Conservation (phyloP, 2,888 invertebrate genomes). For the Linnaemya tessellans region DNA sequence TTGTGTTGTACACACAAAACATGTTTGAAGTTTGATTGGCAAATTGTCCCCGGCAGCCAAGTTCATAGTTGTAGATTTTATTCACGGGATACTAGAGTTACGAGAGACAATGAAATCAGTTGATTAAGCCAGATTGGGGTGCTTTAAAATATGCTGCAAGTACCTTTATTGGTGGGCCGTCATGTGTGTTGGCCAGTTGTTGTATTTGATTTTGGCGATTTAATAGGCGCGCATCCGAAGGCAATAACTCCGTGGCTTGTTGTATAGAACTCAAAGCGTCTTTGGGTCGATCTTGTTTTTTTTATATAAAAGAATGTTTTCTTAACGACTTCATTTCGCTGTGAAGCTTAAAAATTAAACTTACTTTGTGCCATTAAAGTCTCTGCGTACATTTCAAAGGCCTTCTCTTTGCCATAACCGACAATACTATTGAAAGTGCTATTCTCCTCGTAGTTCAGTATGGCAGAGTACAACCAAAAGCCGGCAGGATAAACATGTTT, state of each 20-base stretch:
- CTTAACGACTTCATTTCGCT: background rate
- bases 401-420: conserved; percentile 60
- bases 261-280: conserved; percentile 75
- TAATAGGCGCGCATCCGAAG: conserved; percentile 73
- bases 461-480: conserved; percentile 76
- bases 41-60: conserved; percentile 78
- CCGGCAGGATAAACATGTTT: conserved; percentile 72
- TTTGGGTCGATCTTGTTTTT: conserved; percentile 60
- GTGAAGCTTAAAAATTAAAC: conserved; percentile 44
- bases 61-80: conserved; percentile 67
- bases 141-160: background rate
- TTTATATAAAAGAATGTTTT: background rate
- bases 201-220: conserved; percentile 75
- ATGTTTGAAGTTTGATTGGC: conserved; percentile 66
- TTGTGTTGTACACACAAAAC: conserved; percentile 79
- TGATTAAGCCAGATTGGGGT: background rate
- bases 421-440: conserved; percentile 54
- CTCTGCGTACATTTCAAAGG: conserved; percentile 77
- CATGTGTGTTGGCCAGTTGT: conserved; percentile 38
- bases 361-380: conserved; percentile 77
- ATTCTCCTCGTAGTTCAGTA: conserved; percentile 63
- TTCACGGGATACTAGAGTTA: conserved; percentile 36
- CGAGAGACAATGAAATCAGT: background rate
- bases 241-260: conserved; percentile 70
- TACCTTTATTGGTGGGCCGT: conserved; percentile 60